Base-by-base conservation (phyloP, 2,113 vertebrate species). In the Phocoena sinus region DNA sequence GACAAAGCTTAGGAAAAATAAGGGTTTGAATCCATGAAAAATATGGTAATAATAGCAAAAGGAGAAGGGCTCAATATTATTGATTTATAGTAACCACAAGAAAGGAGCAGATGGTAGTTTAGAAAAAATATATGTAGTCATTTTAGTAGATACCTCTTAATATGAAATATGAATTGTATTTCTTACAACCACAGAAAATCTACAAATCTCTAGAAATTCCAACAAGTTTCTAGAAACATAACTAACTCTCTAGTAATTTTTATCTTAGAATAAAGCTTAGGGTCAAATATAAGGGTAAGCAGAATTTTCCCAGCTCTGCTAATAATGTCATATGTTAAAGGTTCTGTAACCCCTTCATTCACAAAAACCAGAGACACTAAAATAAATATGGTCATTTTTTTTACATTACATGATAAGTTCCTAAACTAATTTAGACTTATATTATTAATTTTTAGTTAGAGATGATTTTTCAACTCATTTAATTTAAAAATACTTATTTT, bases 1-100 rank as follows among this genome's bases (percentile, higher is more conserved):
- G 84, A 94, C 58, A 97, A 94, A 83, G 67, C 58, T 96, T 96
- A 60, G 80, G 95, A 62, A 98, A 98, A 98, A 96, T 94, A 97
- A 96, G 62, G 85, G 76, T 86, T 96, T 88, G 65, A 74, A 60
- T 89, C 50, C 58, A 89, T 96, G 86, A 80, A 97, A 95, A 79
- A 77, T 96, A 97, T 87, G n/a, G 88, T 83, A 93, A 76, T 68
- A 74, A 84, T 44, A 96, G 85, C 36, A 97, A 89, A 96, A 94
- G 71, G 36, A 92, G 60, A 96, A 36, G 65, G 36, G 58, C 71
- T 96, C 77, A 96, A 97, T 96, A 97, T 95, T 86, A 86, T 41
- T 94, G 63, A 96, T 97, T 94, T 97, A 94, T 67, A 97, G 79
- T 73, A 97, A 67, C 82, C 44, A 67, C 17, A 81, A 96, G 50